Percentiles rank a stretch among this genome's conserved stretches.
Evolutionary conservation across 2,113 vertebrate genomes (phyloP).

Genomic region (Bos javanicus): DNA sequence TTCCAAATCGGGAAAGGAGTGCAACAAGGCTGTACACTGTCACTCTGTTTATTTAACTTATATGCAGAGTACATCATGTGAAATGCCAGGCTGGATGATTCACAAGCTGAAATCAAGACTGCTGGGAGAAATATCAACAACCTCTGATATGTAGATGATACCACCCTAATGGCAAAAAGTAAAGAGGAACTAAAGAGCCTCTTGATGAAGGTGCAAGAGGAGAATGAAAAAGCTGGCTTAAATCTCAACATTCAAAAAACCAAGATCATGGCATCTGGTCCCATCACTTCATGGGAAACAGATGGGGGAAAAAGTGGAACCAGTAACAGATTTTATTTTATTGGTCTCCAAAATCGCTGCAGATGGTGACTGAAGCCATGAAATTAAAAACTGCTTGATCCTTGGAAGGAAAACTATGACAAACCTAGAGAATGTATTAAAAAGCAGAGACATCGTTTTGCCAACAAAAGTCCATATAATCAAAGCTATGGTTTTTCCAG

Average conservation of each 20-base stretch:
- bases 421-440: neutral
- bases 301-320: neutral
- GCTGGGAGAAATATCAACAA: neutral
- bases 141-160: neutral
- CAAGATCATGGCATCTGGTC: neutral
- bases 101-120: neutral
- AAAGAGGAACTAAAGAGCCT: neutral
- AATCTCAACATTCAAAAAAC: neutral
- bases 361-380: neutral
- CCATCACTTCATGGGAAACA: neutral
- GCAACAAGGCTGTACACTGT: neutral
- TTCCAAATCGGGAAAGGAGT: neutral
- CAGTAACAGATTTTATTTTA: neutral
- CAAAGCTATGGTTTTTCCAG: neutral
- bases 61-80: neutral
- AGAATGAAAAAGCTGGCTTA: neutral
- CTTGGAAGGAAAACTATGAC: neutral
- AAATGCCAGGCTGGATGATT: neutral
- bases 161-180: neutral
- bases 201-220: neutral
- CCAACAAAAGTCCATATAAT: neutral
- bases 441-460: neutral
- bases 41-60: neutral
- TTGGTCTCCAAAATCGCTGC: neutral
- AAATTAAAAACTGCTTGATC: neutral